Evolutionary conservation across 2,113 vertebrate genomes (phyloP), one percentile per base, ranked within the genome.

Genomic region (Ameiurus melas): DNA sequence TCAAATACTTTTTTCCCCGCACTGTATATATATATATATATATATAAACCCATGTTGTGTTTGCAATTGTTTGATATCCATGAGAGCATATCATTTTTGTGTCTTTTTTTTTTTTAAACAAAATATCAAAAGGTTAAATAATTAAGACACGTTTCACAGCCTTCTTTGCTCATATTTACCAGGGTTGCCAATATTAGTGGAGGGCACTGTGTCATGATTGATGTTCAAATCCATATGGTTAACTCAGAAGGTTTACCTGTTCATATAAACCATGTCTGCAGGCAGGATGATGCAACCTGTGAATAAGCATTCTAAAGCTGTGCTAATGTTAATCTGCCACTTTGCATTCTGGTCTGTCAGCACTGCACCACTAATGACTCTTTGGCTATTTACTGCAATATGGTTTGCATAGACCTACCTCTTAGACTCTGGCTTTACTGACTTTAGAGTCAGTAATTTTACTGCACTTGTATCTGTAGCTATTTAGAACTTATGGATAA

Each of bases 341-440:
- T 86, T 89, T 83, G 33, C 77, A 85, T 88, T 90, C 89, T 84
- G 25, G 47, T 84, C 87, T 88, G 84, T 90, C 89, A 88, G 47
- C 71, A 55, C 79, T 47, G 30, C 19, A 5, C 66, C 82, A 5
- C 85, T 57, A 88, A 68, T 88, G 33, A 64, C 68, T 8, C 6
- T 51, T 57, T 27, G 39, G 4, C 27, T 9, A 43, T 81, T 5
- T 81, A 14, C 17, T 66, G 10, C 17, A 60, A 33, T 85, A 30
- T 79, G 13, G 19, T 68, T 86, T 25, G 53, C n/a, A 53, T 71
- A 39, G 58, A 68, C 19, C 30, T 78, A 53, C 36, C 39, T 47
- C 25, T 47, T 66, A 68, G 36, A 30, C 17, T 36, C 20, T 47
- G 70, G 12, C 53, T 77, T 47, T 27, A 55, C 66, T 39, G 17